Evolutionary conservation across 2,113 vertebrate species (phyloP).

Genomic region (Mesitornis unicolor): DNA sequence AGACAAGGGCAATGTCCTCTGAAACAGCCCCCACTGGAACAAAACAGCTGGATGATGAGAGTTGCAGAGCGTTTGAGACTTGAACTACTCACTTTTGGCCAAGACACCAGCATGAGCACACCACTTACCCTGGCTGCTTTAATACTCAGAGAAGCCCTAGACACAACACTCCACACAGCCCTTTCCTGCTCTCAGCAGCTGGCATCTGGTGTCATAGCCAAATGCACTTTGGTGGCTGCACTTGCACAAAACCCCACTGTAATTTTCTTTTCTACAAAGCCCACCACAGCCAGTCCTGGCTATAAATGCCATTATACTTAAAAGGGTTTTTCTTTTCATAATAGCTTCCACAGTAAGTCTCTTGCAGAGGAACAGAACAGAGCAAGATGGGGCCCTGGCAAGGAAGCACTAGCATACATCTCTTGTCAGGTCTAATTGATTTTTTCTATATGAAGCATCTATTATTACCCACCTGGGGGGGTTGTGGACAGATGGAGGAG

Average conservation of each 20-base stretch:
- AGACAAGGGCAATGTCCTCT: neutral
- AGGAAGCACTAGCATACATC: neutral
- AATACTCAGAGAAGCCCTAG: neutral
- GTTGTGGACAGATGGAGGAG: conserved; percentile 8
- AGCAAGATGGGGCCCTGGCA: neutral
- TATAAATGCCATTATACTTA: neutral
- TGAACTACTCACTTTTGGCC: neutral
- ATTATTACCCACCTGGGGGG: neutral
- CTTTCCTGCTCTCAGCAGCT: neutral
- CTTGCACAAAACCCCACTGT: neutral
- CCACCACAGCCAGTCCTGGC: neutral
- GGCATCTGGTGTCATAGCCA: neutral
- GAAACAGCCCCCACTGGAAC: neutral
- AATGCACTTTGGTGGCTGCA: neutral
- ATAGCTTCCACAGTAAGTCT: neutral
- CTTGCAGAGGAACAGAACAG: neutral
- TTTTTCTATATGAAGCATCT: conserved; percentile 18
- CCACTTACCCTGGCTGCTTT: neutral
- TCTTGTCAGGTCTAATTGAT: conserved; percentile 34
- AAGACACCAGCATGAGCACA: neutral
- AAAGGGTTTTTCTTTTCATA: neutral
- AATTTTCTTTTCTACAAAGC: neutral
- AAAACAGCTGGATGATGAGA: neutral
- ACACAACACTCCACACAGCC: neutral
- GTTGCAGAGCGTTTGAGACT: neutral